Evolutionary conservation across 2,113 vertebrate species (phyloP), one percentile per base, ranked within the genome.

Genomic region (Amphilophus citrinellus): DNA sequence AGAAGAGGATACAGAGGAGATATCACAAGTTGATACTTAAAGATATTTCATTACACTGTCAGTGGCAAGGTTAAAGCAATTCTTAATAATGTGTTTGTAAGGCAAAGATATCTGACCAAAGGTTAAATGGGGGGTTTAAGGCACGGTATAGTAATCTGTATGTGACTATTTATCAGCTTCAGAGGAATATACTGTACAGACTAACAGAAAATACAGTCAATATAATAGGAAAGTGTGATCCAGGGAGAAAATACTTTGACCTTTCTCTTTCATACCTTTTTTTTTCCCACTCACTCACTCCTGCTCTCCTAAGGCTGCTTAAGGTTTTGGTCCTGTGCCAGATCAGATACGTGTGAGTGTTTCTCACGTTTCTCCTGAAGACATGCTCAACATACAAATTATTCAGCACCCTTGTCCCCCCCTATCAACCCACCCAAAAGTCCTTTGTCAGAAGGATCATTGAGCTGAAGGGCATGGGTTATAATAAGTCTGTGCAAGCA

Each of bases 331-430:
- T 91, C 76, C 5, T 3, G 11, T 56, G 91, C 95, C 96, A 96
- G 86, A 95, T 96, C 91, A 91, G 93, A 95, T 60, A 91, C 79
- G 86, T 59, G 80, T 56, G 76, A 61, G 81, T 18, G 8, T 78
- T 89, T 94, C 89, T 95, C 61, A 2, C 87, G 84, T 94, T 87
- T 91, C 93, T 65, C 88, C 92, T 61, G 22, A 90, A 86, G 89
- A 95, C 93, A 89, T 66, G 88, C 90, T 92, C 87, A 78, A 84
- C 18, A 57, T 87, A 90, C 92, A 94, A 91, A 92, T 94, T 90
- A 94, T 92, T 92, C 88, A 89, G 80, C 77, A 71, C 83, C 68
- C 60, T 53, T 60, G 58, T 78, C 66, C 79, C 66, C 79, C 62
- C 61, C 15, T 18, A 68, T 73, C 44, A 89, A 80, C 91, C 79